These are phyloP conservation scores for Antedon bifida DNA, from an alignment of 35 echinoderm and acorn worm genomes.

Conservation along the genomic window DNA sequence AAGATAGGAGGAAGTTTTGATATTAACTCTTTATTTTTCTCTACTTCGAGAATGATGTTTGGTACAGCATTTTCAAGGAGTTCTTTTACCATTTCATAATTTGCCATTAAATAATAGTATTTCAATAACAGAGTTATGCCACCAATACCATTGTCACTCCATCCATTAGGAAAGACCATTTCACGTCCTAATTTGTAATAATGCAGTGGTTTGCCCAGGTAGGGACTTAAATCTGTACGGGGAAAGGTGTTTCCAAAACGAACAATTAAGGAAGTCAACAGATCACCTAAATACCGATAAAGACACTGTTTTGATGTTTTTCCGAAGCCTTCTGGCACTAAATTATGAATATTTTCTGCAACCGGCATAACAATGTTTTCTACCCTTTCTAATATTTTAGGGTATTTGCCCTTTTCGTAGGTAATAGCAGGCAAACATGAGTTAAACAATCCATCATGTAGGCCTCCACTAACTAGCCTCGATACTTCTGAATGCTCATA, in stretches of 20 bases:
- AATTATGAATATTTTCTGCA: not conserved
- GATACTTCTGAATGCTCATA: too few species aligned
- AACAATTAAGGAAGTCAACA: not conserved
- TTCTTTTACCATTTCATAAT: not conserved
- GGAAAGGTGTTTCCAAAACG: not conserved
- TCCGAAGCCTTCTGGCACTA: not conserved
- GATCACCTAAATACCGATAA: not conserved
- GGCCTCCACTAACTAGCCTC: too few species aligned
- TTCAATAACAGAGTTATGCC: not conserved
- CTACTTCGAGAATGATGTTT: too few species aligned
- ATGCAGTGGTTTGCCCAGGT: not conserved
- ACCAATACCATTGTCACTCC: not conserved
- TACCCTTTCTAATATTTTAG: not conserved
- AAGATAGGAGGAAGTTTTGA: too few species aligned
- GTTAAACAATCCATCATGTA: too few species aligned
- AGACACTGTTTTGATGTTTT: not conserved
- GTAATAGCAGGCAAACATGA: too few species aligned
- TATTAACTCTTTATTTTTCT: too few species aligned
- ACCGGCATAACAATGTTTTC: not conserved
- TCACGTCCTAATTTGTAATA: not conserved
- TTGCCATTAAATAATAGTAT: not conserved
- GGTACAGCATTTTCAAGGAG: too few species aligned
- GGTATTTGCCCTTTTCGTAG: too few species aligned
- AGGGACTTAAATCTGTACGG: not conserved
- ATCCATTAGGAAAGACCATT: not conserved